Base-by-base conservation (phyloP, 1,140 invertebrate species). In the Limonius californicus region DNA sequence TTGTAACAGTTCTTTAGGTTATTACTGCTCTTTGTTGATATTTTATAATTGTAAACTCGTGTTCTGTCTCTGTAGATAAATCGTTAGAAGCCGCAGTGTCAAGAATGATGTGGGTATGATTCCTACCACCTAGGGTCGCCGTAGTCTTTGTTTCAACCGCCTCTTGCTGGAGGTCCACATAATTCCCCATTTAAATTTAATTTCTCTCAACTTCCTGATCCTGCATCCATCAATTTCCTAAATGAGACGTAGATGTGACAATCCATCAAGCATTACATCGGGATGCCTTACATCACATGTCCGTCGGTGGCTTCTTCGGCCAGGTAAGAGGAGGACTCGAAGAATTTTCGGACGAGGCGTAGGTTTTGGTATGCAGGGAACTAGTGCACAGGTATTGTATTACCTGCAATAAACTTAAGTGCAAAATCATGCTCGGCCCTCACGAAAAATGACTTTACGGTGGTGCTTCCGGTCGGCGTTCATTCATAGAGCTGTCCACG, bases 351-450 rank as follows among this genome's bases (percentile, higher is more conserved):
- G 45, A 50, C 19, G 45, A 50, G 45, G 6, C 15, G 15, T 50
- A 50, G 15, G 45, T 50, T 50, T 55, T 27, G 39, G 43, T 32
- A 63, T 57, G 21, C 59, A 39, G 57, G 56, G 59, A 65, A 66
- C 65, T 62, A 65, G 58, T 63, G 61, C 58, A 65, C 57, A 67
- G 68, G 64, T 65, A 66, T 71, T 71, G 68, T 72, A 70, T 70
- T 69, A 70, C 70, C 70, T 69, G 67, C 64, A 72, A 72, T 72
- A 72, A 72, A 72, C 30, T 72, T 72, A 70, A 72, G 70, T 72
- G 70, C 70, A 72, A 72, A 72, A 68, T 72, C 70, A 72, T 72
- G 70, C 70, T 72, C 59, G 2, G 43, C 35, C 50, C 59, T 54
- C 43, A 57, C 45, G 16, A 62, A 43, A 62, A 66, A 66, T 66